Base-by-base conservation (phyloP, 92 coral and sea anemone genomes). In the Meandrina meandrites region DNA sequence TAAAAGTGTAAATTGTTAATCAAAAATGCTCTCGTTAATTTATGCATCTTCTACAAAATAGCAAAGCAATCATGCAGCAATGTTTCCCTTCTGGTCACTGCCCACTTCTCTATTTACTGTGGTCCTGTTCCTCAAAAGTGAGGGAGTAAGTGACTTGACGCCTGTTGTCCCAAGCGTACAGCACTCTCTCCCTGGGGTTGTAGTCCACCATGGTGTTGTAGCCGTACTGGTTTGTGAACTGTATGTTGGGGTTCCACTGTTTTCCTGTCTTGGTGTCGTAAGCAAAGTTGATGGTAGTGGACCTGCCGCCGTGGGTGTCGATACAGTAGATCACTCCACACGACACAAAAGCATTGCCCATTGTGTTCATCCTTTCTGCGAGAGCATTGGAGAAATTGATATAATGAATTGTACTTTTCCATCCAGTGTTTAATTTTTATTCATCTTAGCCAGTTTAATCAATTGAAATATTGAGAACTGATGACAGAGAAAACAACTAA, bases 201-300 rank as follows among this genome's bases (percentile, higher is more conserved):
- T 83, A 88, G n/a, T 78, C 87, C 76, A 88, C 87, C 91, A 88
- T 88, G 88, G 79, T 48, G 84, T 83, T 83, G 54, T 32, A 83
- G 5, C 76, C 75, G 48, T 35, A 81, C 56, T 81, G 57, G 76
- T 81, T 81, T 36, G 58, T 50, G 75, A 87, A 81, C 81, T 70
- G 45, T 5, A 81, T 71, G 74, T 42, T 77, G 37, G 86, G 90
- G 54, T 70, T 53, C 85, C 79, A 68, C 4, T 45, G 17, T 13
- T 28, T 24, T 2, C 15, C 13, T 16, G 85, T 86, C 34, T 51
- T 60, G 17, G 86, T 79, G 71, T 86, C 86, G 75, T 64, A 86
- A 75, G 90, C 90, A 81, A 57, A 79, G 90, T 86, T 86, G 76
- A 86, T 86, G 35, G 90, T 80, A 21, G 90, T 87, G 37, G 86